Evolutionary conservation across 2,888 invertebrate species (phyloP).

Genomic region (Chironomus tentans): DNA sequence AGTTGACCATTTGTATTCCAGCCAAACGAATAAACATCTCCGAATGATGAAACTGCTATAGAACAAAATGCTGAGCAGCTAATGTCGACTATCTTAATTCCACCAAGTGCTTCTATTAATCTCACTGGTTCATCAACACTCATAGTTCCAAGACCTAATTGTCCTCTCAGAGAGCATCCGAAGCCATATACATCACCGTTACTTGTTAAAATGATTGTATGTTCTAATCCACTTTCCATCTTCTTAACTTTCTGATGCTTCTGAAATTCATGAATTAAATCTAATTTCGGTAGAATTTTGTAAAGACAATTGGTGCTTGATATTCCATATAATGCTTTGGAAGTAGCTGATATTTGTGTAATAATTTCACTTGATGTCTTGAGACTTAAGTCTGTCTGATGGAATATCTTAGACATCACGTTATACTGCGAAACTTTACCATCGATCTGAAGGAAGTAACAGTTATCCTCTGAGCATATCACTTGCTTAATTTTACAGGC

Average conservation of each 20-base stretch:
- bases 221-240: not conserved
- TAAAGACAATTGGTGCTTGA: not conserved
- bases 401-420: not conserved
- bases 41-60: slow-evolving; percentile 57
- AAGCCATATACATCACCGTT: slow-evolving; percentile 8
- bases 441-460: not conserved
- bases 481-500: not conserved
- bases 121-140: slow-evolving; percentile 51
- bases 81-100: slow-evolving; percentile 55
- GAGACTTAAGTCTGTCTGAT: not conserved
- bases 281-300: not conserved
- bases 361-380: not conserved
- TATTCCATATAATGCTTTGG: not conserved
- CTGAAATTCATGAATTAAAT: not conserved
- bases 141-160: slow-evolving; percentile 65
- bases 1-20: slow-evolving; percentile 79
- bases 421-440: not conserved
- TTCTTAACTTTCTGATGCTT: slow-evolving; percentile 10
- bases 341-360: not conserved
- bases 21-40: slow-evolving; percentile 77
- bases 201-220: not conserved
- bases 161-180: slow-evolving; percentile 46
- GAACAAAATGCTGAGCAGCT: slow-evolving; percentile 75
- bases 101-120: slow-evolving; percentile 58
- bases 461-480: not conserved